Conservation (phyloP, 2,113 vertebrate species). For the Petromus typicus region DNA sequence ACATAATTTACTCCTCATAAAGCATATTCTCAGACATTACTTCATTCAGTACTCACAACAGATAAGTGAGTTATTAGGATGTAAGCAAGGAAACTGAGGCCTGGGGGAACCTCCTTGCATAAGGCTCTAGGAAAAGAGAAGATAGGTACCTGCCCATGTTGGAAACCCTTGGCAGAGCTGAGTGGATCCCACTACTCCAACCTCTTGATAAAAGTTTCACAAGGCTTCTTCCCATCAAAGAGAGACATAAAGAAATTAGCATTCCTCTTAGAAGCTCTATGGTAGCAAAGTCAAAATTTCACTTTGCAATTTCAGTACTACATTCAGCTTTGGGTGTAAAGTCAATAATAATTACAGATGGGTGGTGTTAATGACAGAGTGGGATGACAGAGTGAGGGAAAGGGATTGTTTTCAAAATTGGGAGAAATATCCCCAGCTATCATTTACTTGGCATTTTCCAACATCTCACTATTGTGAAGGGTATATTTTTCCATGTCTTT, state of each 20-base stretch:
- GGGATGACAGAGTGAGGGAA: neutral
- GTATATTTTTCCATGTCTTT: conserved; percentile 5
- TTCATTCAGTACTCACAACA: conserved; percentile 10
- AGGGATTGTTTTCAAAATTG: conserved; percentile 22
- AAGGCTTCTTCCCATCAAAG: neutral
- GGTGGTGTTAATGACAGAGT: neutral
- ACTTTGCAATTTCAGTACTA: neutral
- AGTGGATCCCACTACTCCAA: neutral
- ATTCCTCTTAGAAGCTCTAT: neutral
- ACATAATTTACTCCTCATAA: conserved; percentile 28
- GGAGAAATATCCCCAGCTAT: neutral
- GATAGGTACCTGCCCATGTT: neutral
- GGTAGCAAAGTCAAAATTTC: neutral
- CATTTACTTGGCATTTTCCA: conserved; percentile 35
- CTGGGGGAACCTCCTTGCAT: neutral
- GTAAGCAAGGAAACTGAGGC: conserved; percentile 22
- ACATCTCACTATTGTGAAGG: conserved; percentile 25
- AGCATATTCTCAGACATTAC: conserved; percentile 25
- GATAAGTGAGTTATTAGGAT: neutral
- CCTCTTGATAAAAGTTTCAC: neutral
- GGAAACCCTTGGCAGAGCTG: neutral
- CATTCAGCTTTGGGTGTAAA: neutral
- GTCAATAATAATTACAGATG: neutral
- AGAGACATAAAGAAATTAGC: neutral
- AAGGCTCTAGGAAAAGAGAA: neutral